Evolutionary conservation across 2,888 invertebrate species (phyloP).

Genomic region (Resseliella maxima): DNA sequence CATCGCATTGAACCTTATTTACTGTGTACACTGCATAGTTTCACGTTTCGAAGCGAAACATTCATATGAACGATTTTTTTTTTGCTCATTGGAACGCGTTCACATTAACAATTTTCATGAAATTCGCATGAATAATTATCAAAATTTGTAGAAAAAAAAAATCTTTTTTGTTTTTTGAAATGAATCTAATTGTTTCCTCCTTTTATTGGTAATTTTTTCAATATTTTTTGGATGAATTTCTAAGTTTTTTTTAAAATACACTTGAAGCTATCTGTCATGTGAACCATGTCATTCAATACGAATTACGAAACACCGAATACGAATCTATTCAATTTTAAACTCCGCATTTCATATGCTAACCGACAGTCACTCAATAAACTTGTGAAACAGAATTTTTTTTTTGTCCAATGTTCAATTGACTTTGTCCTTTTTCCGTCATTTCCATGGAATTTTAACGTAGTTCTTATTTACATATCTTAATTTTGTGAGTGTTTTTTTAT

Average conservation of each 20-base stretch:
- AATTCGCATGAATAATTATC: not conserved
- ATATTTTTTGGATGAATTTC: too few relatives aligned
- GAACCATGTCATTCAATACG: not conserved
- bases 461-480: not conserved
- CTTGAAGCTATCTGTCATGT: not conserved
- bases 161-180: too few relatives aligned
- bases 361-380: not conserved
- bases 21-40: not conserved
- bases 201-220: too few relatives aligned
- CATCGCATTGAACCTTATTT: not conserved
- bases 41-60: not conserved
- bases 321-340: conserved; percentile 7
- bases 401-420: not conserved
- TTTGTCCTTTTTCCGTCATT: not conserved
- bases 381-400: not conserved
- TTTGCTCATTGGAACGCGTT: not conserved
- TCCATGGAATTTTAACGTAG: not conserved
- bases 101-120: not conserved
- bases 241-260: too few relatives aligned
- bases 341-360: conserved; percentile 28
- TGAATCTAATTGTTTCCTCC: too few relatives aligned
- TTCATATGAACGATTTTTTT: not conserved
- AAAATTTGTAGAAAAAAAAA: too few relatives aligned
- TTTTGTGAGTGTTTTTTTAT: too few relatives aligned
- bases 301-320: not conserved